Base-by-base conservation (phyloP, 2,113 vertebrate genomes). In the Sylvilagus bachmani region DNA sequence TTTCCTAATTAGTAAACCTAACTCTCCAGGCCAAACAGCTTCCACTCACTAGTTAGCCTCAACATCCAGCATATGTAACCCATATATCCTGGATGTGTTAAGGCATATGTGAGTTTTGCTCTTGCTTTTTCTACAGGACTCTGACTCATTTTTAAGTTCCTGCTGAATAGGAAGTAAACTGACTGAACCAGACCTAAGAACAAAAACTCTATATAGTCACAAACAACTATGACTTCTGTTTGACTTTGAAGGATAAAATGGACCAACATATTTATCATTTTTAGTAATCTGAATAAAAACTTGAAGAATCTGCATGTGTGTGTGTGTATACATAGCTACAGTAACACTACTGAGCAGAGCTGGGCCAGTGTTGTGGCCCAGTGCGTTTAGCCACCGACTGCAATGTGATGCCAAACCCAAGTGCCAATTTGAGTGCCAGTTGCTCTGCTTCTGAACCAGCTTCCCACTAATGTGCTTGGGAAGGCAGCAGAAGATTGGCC, bases 121-220 rank as follows among this genome's bases (percentile, higher is more conserved):
- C 31, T 44, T 61, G 33, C 44, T 78, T 73, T 66, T 67, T 38
- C 10, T 33, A 53, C 61, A 62, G 29, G 29, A 53, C 10, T 3
- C 24, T 55, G 44, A 17, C 10, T 91, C 12, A 64, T n/a, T 51
- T 51, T 55, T 55, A 1, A 66, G 53, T 12, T 53, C 11, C 55
- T 70, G 36, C 27, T 66, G n/a, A 71, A 29, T 5, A 82, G 9
- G 27, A 86, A 8, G 29, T 29, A 77, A 36, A 90, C 19, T n/a
- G 31, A 74, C 19, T 49, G 33, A 93, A 71, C 10, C 36, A 91
- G 33, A 94, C 36, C 58, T 75, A 93, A 87, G 31, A 92, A 94
- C 19, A 91, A 83, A 90, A 89, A 88, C 14, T 22, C 36, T 44
- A 73, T 10, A 89, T 12, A 19, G 44, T 49, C 14, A 7, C 38